Evolutionary conservation across 2,888 invertebrate genomes (phyloP).

Genomic region (Scaeva pyrastri): DNA sequence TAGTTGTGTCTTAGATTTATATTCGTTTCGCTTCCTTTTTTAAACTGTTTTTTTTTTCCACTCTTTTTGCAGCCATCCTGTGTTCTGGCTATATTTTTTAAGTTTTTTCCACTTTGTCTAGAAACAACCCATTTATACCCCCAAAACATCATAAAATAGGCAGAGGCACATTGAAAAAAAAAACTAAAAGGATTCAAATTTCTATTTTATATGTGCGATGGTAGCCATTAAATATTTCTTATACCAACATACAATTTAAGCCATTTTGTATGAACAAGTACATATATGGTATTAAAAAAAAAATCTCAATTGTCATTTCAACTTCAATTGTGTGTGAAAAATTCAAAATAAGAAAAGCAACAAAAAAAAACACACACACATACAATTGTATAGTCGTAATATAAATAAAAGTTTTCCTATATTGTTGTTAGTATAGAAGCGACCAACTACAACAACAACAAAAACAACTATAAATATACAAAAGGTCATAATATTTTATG

Average conservation of each 20-base stretch:
- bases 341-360: slow-evolving; percentile 17
- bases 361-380: neutral
- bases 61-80: too few relatives aligned
- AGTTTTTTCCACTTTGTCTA: slow-evolving; percentile 11
- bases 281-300: slow-evolving; percentile 1
- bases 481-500: slow-evolving; percentile 69
- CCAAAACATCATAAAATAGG: slow-evolving; percentile 34
- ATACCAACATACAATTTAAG: neutral
- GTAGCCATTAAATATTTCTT: neutral
- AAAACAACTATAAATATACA: neutral
- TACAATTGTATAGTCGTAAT: neutral
- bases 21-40: slow-evolving; percentile 20
- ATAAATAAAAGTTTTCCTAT: slow-evolving; percentile 22
- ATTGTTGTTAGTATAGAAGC: neutral
- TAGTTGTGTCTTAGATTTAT: slow-evolving; percentile 12
- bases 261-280: neutral
- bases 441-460: neutral
- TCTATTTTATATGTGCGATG: neutral
- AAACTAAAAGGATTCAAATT: slow-evolving; percentile 32
- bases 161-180: slow-evolving; percentile 6
- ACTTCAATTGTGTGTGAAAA: slow-evolving; percentile 71
- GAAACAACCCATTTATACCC: neutral
- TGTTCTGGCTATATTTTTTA: neutral
- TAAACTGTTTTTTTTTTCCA: neutral
- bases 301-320: slow-evolving; percentile 59